phyloP scores from a whole-genome alignment of 2,797 vertebrate species.

The Toxotes lorentzi region DNA sequence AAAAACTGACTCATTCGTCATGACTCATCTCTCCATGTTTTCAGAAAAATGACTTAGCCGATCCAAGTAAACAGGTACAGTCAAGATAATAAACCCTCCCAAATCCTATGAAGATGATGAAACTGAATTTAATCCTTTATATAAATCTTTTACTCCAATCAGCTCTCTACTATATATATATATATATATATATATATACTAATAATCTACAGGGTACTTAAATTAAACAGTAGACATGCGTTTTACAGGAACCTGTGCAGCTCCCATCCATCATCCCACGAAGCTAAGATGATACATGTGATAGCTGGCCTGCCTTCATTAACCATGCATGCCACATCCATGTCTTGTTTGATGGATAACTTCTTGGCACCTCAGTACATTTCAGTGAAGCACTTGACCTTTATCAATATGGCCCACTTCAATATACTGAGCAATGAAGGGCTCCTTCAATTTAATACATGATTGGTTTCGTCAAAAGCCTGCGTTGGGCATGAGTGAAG shows the following conservation, averaged over 20 bases:
- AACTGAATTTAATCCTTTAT: constrained; percentile 6
- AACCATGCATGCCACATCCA: constrained; percentile 67
- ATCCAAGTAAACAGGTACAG: constrained; percentile 10
- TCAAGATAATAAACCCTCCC: not conserved
- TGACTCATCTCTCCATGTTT: constrained; percentile 35
- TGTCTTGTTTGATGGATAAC: constrained; percentile 76
- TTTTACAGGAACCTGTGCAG: constrained; percentile 33
- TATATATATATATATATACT: no score
- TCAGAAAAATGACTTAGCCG: constrained; percentile 1
- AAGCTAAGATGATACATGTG: constrained; percentile 30
- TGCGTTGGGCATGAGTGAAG: not conserved
- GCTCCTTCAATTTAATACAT: constrained; percentile 70
- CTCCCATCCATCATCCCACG: constrained; percentile 52
- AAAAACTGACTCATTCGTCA: constrained; percentile 31
- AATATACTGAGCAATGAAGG: constrained; percentile 71
- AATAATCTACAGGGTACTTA: not conserved
- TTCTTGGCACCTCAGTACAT: constrained; percentile 71
- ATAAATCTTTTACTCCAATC: not conserved
- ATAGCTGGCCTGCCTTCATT: constrained; percentile 55
- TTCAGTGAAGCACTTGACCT: constrained; percentile 77
- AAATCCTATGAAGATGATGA: not conserved
- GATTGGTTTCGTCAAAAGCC: constrained; percentile 62
- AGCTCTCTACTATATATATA: not conserved
- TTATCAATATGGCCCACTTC: constrained; percentile 72
- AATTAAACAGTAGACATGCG: not conserved